phyloP scores from a whole-genome alignment of 2,113 vertebrate species.

The Aptenodytes patagonicus region DNA sequence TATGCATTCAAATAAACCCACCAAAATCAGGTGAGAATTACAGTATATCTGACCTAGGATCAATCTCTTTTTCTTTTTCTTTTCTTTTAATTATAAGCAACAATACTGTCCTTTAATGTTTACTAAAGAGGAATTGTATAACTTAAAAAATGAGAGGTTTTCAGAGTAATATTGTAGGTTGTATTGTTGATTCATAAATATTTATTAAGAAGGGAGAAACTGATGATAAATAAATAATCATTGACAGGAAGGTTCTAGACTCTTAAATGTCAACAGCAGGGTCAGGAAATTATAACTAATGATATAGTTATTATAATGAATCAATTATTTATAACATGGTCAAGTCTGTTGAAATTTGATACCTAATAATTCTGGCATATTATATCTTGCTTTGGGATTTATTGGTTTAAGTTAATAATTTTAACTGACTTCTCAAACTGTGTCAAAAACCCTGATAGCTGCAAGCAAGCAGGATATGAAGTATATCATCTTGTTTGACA shows the following conservation, averaged over 20 bases:
- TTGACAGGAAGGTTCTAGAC: background rate
- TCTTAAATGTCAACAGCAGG: background rate
- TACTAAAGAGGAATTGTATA: background rate
- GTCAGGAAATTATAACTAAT: background rate
- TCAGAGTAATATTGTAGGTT: background rate
- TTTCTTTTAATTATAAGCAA: background rate
- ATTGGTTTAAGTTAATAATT: background rate
- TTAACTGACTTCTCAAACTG: background rate
- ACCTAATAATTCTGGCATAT: background rate
- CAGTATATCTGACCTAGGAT: background rate
- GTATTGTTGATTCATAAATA: background rate
- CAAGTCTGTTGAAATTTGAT: background rate
- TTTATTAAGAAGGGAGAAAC: background rate
- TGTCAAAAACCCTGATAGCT: background rate
- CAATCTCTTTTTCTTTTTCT: background rate
- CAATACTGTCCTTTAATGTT: background rate
- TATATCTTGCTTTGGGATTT: background rate
- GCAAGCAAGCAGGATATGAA: background rate
- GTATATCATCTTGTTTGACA: background rate
- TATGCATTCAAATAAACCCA: background rate
- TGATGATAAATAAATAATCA: background rate
- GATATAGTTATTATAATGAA: background rate
- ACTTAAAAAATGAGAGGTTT: background rate
- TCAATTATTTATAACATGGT: background rate
- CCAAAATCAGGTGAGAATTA: background rate